These are phyloP conservation scores for Archilochus colubris DNA, from an alignment of 2,113 vertebrate species.

Conservation along the genomic window DNA sequence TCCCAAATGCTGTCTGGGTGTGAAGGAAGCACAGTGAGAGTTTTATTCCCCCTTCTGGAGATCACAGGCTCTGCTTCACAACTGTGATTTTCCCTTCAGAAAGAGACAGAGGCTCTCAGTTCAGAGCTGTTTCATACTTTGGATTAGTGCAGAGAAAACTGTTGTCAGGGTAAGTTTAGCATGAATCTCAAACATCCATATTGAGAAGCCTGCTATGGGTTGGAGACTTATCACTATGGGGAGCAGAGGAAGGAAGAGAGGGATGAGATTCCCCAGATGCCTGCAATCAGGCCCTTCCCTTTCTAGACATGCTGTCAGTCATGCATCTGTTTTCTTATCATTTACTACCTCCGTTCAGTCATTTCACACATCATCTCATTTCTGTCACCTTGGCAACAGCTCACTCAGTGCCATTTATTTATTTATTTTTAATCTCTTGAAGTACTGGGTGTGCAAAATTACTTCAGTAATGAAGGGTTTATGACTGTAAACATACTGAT, in stretches of 20 bases:
- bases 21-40: not conserved
- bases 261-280: not conserved
- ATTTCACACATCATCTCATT: conserved; percentile 25
- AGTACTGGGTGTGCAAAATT: not conserved
- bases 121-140: not conserved
- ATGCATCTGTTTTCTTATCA: not conserved
- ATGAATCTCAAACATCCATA: not conserved
- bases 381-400: conserved; percentile 25
- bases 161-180: not conserved
- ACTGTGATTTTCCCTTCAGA: not conserved
- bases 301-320: not conserved
- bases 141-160: not conserved
- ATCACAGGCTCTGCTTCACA: not conserved
- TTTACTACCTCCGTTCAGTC: not conserved
- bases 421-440: not conserved
- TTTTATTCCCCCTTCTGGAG: not conserved
- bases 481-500: not conserved
- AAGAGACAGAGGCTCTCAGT: not conserved
- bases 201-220: not conserved
- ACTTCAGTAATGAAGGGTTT: not conserved
- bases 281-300: not conserved
- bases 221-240: not conserved
- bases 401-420: not conserved
- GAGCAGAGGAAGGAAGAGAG: not conserved
- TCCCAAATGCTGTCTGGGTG: not conserved